Evolutionary conservation across 2,888 invertebrate genomes (phyloP), one percentile per base, ranked within the genome.

Genomic region (Himalopsyche kuldschensis): DNA sequence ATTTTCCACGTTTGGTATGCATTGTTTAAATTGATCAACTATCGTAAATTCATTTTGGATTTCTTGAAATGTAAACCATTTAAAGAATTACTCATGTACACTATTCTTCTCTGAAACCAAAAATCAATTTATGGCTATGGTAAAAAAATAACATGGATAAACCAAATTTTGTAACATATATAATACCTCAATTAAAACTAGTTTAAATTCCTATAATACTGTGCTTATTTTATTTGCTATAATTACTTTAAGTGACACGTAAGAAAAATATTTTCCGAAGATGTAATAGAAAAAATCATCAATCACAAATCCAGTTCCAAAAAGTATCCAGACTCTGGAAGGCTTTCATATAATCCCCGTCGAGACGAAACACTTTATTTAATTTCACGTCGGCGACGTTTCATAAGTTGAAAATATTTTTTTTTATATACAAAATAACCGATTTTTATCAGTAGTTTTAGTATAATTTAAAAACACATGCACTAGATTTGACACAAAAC

Each of bases 1-100:
- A 79, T 41, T 79, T 82, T 31, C 32, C 32, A 32, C 55, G 24
- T 31, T 75, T 82, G 47, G 24, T 82, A 32, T n/a, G 78, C 48
- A 48, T 55, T 20, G 63, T 80, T n/a, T 80, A 24, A 76, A 5
- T 76, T 76, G 11, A n/a, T 3, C 4, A 35, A 24, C 0, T 76
- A 76, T 35, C 32, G 41, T 41, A 3, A 15, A 41, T 41, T 41
- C 41, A 41, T 41, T 41, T 41, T 15, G 4, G 15, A 15, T 41
- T 41, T 41, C 1, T 3, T 41, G 1, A 2, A 41, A 1, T 15
- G 15, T 3, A 4, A 15, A 41, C 41, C 41, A 41, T 41, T 41
- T 3, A 41, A 41, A 41, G 0, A 41, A 41, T 41, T 15, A 11
- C 41, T 41, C 4, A 3, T 11, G 4, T 15, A 1, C 41, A 3